A percentile compares a stretch with the other conserved stretches of the same genome.
These are phyloP conservation scores for Elysia chlorotica DNA, from an alignment of 1,140 invertebrate species.

Conservation along the genomic window DNA sequence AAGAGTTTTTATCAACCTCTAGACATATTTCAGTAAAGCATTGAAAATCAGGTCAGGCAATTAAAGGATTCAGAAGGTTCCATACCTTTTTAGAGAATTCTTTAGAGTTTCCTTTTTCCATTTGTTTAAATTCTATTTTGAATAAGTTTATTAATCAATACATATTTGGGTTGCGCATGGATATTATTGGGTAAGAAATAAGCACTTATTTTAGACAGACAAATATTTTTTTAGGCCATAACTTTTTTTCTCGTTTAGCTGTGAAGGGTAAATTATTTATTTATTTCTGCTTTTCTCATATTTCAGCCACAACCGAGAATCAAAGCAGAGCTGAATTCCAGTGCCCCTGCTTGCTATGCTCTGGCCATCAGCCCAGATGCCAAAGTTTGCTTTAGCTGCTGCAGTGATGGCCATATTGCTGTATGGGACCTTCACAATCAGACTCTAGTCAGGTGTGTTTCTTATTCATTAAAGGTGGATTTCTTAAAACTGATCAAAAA, in stretches of 20 bases:
- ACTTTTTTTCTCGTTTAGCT: not conserved
- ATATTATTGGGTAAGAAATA: too few species aligned
- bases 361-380: conserved; percentile 95
- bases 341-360: conserved; percentile 96
- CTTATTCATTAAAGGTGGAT: not conserved
- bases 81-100: too few species aligned
- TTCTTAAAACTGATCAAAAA: too few species aligned
- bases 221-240: too few species aligned
- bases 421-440: conserved; percentile 96
- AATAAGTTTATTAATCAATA: not conserved
- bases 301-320: conserved; percentile 74
- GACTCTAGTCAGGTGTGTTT: conserved; percentile 72
- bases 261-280: too few species aligned
- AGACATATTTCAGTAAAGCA: too few species aligned
- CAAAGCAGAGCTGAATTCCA: conserved; percentile 90
- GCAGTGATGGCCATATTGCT: conserved; percentile 93
- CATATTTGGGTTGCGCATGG: not conserved
- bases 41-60: too few species aligned
- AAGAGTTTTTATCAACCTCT: too few species aligned
- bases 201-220: too few species aligned
- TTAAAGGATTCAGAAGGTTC: too few species aligned
- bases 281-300: not conserved
- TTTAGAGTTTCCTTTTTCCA: too few species aligned
- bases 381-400: conserved; percentile 95
- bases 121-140: not conserved